A percentile compares a stretch with the other conserved stretches of the same genome.
These are phyloP conservation scores for Campylomormyrus tamandua DNA, from an alignment of 2,113 vertebrate genomes.

Conservation along the genomic window DNA sequence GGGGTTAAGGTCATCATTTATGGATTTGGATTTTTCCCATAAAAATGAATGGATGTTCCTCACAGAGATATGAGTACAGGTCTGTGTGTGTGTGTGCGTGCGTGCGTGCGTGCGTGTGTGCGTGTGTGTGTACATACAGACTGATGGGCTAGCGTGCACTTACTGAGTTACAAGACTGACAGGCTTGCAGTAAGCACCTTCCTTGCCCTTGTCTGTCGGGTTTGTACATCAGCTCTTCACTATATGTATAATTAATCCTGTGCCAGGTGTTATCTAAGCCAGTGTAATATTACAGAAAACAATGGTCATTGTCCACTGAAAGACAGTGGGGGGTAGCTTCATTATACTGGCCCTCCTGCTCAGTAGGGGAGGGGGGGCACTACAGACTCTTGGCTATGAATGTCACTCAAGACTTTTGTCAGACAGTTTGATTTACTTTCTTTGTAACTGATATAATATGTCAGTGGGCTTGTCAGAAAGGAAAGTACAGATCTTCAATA, in stretches of 20 bases:
- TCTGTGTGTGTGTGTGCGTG: no score
- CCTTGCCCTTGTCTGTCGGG: not conserved
- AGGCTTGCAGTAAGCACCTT: not conserved
- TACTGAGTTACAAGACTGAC: not conserved
- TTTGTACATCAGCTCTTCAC: not conserved
- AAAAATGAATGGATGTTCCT: no score
- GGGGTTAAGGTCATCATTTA: no score
- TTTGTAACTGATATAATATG: not conserved
- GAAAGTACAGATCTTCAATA: not conserved
- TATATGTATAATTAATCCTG: not conserved
- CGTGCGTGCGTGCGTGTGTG: no score
- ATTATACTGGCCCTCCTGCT: not conserved
- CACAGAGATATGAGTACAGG: no score
- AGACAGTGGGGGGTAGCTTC: not conserved
- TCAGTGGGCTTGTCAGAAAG: not conserved
- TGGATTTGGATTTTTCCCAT: no score
- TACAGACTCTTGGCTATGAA: not conserved
- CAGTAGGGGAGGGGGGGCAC: not conserved
- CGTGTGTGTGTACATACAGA: not conserved
- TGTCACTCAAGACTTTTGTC: not conserved
- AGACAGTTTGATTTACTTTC: not conserved
- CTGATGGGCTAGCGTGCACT: not conserved
- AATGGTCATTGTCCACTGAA: not conserved
- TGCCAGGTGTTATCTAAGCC: not conserved
- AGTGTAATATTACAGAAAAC: not conserved